These are phyloP conservation scores for Diplodus sargus DNA, from an alignment of 2,797 vertebrate genomes.

Conservation along the genomic window DNA sequence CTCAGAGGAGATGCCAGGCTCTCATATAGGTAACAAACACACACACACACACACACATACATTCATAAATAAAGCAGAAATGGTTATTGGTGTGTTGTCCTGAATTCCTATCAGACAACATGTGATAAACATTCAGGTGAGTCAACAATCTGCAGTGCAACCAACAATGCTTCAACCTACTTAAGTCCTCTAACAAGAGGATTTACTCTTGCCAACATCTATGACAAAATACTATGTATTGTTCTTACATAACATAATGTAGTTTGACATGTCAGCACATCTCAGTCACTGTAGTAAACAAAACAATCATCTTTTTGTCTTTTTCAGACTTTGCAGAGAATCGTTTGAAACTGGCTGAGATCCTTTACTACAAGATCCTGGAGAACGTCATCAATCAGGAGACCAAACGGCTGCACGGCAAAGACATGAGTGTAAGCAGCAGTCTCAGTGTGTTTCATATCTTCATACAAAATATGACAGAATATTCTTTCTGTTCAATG, in stretches of 20 bases:
- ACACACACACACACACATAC: background rate
- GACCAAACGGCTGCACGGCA: conserved; percentile 91
- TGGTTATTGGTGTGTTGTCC: no score
- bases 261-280: background rate
- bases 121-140: background rate
- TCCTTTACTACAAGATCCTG: conserved; percentile 96
- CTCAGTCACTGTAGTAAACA: background rate
- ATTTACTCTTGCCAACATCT: no score
- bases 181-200: no score
- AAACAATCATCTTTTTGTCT: background rate
- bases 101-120: background rate
- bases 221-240: background rate
- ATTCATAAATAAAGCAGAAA: background rate
- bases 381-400: conserved; percentile 95
- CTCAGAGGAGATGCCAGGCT: conserved; percentile 90
- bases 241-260: background rate
- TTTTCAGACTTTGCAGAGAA: conserved; percentile 95
- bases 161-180: background rate
- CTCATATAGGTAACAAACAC: conserved; percentile 88
- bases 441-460: background rate
- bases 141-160: background rate
- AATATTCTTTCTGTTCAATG: background rate
- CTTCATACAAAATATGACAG: background rate
- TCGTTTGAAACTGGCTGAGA: conserved; percentile 94
- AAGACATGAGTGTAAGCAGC: conserved; percentile 94